phyloP scores from a whole-genome alignment of 2,888 invertebrate genomes.

The Dynastes tityus region DNA sequence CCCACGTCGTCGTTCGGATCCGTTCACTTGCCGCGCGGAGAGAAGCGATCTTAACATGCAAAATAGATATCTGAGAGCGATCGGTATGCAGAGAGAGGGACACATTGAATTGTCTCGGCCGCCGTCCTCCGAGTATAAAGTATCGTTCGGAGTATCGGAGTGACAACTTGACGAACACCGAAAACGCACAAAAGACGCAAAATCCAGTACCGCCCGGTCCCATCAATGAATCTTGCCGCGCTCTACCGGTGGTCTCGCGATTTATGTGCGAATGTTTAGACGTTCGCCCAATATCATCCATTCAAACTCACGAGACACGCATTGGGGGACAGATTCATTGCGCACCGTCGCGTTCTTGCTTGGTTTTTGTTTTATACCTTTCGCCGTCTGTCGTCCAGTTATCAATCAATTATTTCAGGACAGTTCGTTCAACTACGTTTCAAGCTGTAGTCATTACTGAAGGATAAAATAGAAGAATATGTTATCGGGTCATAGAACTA shows the following conservation, averaged over 20 bases:
- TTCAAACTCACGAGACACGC: conserved; percentile 10
- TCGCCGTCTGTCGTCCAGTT: not conserved
- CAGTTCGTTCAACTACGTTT: not conserved
- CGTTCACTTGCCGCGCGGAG: conserved; percentile 34
- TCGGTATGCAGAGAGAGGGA: conserved; percentile 35
- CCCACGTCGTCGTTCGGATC: conserved; percentile 63
- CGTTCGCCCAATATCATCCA: conserved; percentile 46
- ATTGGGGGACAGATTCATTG: conserved; percentile 26
- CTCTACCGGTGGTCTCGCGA: conserved; percentile 50
- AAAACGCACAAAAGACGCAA: conserved; percentile 49
- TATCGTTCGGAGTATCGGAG: conserved; percentile 55
- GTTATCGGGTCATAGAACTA: too few relatives aligned
- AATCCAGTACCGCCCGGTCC: conserved; percentile 36
- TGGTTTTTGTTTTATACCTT: conserved; percentile 4
- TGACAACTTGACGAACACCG: conserved; percentile 65
- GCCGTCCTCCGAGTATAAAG: conserved; percentile 52
- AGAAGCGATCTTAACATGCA: conserved; percentile 62
- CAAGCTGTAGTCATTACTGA: not conserved
- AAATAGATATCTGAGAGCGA: conserved; percentile 53
- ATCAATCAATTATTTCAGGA: conserved; percentile 7
- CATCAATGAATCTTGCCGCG: conserved; percentile 45
- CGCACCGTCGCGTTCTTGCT: not conserved
- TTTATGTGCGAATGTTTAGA: conserved; percentile 51
- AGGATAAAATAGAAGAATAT: not conserved
- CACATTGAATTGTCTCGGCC: conserved; percentile 62